These are phyloP conservation scores for Morpho helenor DNA, from an alignment of 2,888 invertebrate species.

Conservation along the genomic window DNA sequence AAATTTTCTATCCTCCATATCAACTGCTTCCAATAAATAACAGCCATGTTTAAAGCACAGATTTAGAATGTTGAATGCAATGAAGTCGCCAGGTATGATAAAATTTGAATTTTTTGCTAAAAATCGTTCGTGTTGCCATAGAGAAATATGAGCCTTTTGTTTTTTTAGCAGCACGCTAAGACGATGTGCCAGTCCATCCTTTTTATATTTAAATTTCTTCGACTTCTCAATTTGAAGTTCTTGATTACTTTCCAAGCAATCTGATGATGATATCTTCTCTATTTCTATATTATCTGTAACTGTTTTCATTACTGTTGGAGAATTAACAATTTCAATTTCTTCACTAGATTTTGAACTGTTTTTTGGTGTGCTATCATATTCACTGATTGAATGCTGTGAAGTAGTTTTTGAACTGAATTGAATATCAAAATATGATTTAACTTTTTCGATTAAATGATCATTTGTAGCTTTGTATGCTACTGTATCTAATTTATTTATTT, in stretches of 20 bases:
- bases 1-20: slow-evolving; percentile 41
- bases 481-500: slow-evolving; percentile 3
- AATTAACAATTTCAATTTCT: slow-evolving; percentile 48
- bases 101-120: slow-evolving; percentile 64
- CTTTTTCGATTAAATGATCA: slow-evolving; percentile 40
- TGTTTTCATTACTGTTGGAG: slow-evolving; percentile 34
- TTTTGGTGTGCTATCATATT: slow-evolving; percentile 52
- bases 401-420: slow-evolving; percentile 52
- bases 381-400: slow-evolving; percentile 56
- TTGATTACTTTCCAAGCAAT: slow-evolving; percentile 8
- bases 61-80: slow-evolving; percentile 47
- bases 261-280: slow-evolving; percentile 13
- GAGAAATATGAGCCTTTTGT: slow-evolving; percentile 59
- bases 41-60: slow-evolving; percentile 51
- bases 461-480: slow-evolving; percentile 6
- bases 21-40: slow-evolving; percentile 44
- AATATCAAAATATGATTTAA: slow-evolving; percentile 54
- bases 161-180: slow-evolving; percentile 63
- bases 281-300: slow-evolving; percentile 21
- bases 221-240: slow-evolving; percentile 19
- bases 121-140: slow-evolving; percentile 78
- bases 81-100: slow-evolving; percentile 53
- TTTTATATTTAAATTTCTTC: slow-evolving; percentile 62
- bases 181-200: slow-evolving; percentile 64
- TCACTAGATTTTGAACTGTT: slow-evolving; percentile 44